These are phyloP conservation scores for Mormyrops boulengeri DNA, from an alignment of 2,797 vertebrate species.

Conservation along the genomic window DNA sequence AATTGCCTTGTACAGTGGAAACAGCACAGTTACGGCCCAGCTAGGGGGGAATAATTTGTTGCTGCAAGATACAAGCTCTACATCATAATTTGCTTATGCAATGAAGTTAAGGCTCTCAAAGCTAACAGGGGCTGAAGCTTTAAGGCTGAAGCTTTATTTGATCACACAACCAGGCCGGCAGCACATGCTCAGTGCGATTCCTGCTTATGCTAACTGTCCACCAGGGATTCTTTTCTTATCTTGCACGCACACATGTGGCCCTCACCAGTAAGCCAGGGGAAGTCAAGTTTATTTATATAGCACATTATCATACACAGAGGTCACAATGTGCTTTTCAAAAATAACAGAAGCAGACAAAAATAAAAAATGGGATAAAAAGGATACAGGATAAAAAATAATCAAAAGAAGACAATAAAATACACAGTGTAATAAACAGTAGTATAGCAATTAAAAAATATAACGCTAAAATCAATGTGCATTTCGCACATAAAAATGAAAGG, in stretches of 20 bases:
- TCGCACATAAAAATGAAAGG: not conserved
- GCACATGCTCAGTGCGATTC: not conserved
- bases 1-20: slow-evolving; percentile 69
- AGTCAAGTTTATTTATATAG: not conserved
- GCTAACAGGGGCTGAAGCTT: not conserved
- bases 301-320: not conserved
- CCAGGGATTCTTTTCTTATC: not conserved
- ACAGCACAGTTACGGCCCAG: not conserved
- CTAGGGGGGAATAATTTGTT: not conserved
- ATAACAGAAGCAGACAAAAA: not conserved
- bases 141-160: not conserved
- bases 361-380: not conserved
- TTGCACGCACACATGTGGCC: not conserved
- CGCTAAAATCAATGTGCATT: not conserved
- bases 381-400: not conserved
- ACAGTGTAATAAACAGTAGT: not conserved
- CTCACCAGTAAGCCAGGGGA: not conserved
- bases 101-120: not conserved
- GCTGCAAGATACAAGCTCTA: not conserved
- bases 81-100: not conserved
- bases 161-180: not conserved
- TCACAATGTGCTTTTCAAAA: not conserved
- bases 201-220: not conserved
- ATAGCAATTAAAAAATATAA: not conserved
- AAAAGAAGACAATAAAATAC: not conserved